A percentile compares a stretch with the other conserved stretches of the same genome.
Conservation (phyloP, 1,140 invertebrate genomes). For the Drosophila saltans region DNA sequence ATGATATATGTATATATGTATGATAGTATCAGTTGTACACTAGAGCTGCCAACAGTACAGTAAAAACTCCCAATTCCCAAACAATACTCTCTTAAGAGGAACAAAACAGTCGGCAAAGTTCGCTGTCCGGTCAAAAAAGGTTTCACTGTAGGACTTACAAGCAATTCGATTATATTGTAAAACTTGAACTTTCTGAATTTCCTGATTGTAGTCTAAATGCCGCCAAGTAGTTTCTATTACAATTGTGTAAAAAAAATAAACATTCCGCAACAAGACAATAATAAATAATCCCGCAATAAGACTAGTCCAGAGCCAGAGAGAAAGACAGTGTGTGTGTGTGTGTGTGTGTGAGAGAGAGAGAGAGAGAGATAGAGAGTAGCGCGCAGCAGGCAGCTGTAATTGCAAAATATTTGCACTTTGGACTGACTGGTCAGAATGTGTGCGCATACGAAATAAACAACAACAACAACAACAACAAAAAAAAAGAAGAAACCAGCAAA, state of each 20-base stretch:
- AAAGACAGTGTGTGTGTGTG: constrained; percentile 1
- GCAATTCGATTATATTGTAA: background rate
- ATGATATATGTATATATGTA: too few relatives aligned
- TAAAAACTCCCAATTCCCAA: too few relatives aligned
- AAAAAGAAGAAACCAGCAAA: too few relatives aligned
- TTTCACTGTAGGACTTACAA: too few relatives aligned
- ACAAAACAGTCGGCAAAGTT: too few relatives aligned
- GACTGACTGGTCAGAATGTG: constrained; percentile 33
- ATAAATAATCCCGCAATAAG: background rate
- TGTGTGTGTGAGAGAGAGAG: background rate
- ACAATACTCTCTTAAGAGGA: too few relatives aligned
- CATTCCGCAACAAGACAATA: constrained; percentile 50
- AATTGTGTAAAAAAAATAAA: background rate
- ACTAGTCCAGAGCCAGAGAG: constrained; percentile 28
- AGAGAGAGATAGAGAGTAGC: constrained; percentile 23
- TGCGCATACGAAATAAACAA: too few relatives aligned
- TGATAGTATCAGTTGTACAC: too few relatives aligned
- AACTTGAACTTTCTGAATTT: background rate
- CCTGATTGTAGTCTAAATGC: background rate
- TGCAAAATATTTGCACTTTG: constrained; percentile 62
- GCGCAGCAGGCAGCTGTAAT: constrained; percentile 41
- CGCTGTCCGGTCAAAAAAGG: too few relatives aligned
- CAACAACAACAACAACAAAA: too few relatives aligned
- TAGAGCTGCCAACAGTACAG: too few relatives aligned
- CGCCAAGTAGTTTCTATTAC: constrained; percentile 11